Evolutionary conservation across 2,113 vertebrate genomes (phyloP), one percentile per base, ranked within the genome.

Genomic region (Perccottus glenii): DNA sequence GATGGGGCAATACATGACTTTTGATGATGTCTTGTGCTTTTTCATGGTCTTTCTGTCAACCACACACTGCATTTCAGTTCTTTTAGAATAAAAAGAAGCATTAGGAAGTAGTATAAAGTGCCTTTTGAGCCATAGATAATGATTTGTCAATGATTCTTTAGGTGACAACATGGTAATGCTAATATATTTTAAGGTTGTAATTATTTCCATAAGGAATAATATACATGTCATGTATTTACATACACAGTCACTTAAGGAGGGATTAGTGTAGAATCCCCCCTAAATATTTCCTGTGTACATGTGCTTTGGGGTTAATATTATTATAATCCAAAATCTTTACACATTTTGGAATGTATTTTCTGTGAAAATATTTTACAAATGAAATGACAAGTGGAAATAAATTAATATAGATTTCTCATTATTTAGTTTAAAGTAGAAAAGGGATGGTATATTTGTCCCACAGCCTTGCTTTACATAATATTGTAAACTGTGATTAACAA

Each of bases 11-110:
- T 48, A 27, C 2, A 32, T 60, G 0, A 51, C 4, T 51, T 55
- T 36, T 36, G 33, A 38, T 14, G 6, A 55, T 55, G 10, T 15
- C 36, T 85, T 88, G 68, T 87, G 79, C 77, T 86, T 85, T 80
- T 60, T 60, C 5, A 14, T 61, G 4, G 33, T 11, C 50, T 56
- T 56, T 60, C 19, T 51, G 32, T 36, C 4, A 42, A 11, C 44
- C 6, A 11, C 3, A 36, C 5, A 4, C n/a, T 15, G 19, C 15
- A 9, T 57, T 64, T 46, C 5, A 38, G 8, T 6, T 51, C 62
- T 40, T 48, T 64, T 0, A 50, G 15, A 19, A 58, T 40, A 6
- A 58, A 43, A 8, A 53, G 9, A 60, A 59, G 44, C 19, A 65
- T 42, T 15, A 63, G 56, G 55, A 8, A 81, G 58, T 70, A 6